phyloP scores from a whole-genome alignment of 2,797 vertebrate genomes.

The Amblyopsis hoosieri region DNA sequence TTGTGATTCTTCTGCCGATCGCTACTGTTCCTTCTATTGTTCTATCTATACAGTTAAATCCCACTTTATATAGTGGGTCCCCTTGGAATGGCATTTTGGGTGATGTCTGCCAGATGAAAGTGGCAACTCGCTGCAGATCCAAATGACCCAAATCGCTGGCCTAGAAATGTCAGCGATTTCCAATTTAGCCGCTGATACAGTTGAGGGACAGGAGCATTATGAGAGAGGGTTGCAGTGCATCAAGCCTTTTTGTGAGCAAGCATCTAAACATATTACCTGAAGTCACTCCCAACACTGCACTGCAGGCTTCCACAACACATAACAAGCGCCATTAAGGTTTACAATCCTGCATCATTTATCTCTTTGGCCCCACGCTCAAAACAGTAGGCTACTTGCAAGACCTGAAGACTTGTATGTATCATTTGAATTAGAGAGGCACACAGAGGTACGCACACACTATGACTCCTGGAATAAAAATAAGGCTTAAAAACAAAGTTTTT shows the following conservation, averaged over 20 bases:
- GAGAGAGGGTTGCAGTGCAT: slow-evolving; percentile 35
- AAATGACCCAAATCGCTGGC: slow-evolving; percentile 64
- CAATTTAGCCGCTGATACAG: slow-evolving; percentile 62
- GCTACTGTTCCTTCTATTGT: not conserved
- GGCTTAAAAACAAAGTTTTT: slow-evolving; percentile 32
- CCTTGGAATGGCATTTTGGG: slow-evolving; percentile 42
- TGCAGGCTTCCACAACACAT: slow-evolving; percentile 6
- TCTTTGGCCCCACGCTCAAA: no score
- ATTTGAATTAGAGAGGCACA: slow-evolving; percentile 1
- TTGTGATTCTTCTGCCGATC: no score
- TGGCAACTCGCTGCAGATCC: slow-evolving; percentile 58
- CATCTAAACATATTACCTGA: slow-evolving; percentile 16
- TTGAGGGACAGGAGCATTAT: slow-evolving; percentile 46
- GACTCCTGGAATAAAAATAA: not conserved
- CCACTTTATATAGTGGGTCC: slow-evolving; percentile 36
- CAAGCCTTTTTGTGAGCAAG: slow-evolving; percentile 12
- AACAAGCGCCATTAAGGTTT: not conserved
- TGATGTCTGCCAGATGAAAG: slow-evolving; percentile 49
- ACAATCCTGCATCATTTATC: not conserved
- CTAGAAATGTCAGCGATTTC: slow-evolving; percentile 73
- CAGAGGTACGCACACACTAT: slow-evolving; percentile 2
- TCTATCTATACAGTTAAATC: slow-evolving; percentile 17
- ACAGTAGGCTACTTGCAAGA: no score
- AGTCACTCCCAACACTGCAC: slow-evolving; percentile 11
- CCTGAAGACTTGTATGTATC: not conserved